Conservation (phyloP, 2,797 vertebrate species). For the Sebastes miniatus region DNA sequence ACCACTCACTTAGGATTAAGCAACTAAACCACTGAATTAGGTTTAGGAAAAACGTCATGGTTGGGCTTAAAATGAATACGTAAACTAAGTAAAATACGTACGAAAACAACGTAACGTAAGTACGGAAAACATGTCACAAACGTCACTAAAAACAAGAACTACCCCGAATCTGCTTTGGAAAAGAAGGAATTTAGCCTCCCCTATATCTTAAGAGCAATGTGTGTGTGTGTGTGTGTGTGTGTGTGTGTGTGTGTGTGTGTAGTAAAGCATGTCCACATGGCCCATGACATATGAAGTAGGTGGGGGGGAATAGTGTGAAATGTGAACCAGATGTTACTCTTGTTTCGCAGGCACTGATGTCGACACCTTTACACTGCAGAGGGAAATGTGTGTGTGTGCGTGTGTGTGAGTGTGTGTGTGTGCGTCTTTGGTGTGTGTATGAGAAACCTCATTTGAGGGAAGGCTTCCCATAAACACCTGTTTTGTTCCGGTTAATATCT, state of each 20-base stretch:
- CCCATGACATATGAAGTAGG: constrained; percentile 26
- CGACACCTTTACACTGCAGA: constrained; percentile 54
- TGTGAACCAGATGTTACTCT: constrained; percentile 67
- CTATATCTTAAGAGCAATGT: not conserved
- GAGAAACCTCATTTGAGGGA: constrained; percentile 45
- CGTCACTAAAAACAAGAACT: no score
- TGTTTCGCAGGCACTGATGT: constrained; percentile 56
- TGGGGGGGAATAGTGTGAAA: constrained; percentile 22
- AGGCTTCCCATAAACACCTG: constrained; percentile 79
- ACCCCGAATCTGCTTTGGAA: not conserved
- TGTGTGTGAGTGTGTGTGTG: constrained; percentile 8
- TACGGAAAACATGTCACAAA: no score
- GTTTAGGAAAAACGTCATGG: no score
- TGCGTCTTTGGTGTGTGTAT: constrained; percentile 14
- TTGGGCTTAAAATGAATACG: no score
- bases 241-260: not conserved
- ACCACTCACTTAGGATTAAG: no score
- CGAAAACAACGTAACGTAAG: accelerated
- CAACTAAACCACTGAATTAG: no score
- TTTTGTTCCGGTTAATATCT: constrained; percentile 72
- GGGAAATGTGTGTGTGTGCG: constrained; percentile 1
- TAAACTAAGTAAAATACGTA: no score
- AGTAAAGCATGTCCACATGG: constrained; percentile 48
- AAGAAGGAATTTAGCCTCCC: not conserved
- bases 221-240: not conserved